phyloP scores from a whole-genome alignment of 2,888 invertebrate species.

The Dinocampus coccinellae region DNA sequence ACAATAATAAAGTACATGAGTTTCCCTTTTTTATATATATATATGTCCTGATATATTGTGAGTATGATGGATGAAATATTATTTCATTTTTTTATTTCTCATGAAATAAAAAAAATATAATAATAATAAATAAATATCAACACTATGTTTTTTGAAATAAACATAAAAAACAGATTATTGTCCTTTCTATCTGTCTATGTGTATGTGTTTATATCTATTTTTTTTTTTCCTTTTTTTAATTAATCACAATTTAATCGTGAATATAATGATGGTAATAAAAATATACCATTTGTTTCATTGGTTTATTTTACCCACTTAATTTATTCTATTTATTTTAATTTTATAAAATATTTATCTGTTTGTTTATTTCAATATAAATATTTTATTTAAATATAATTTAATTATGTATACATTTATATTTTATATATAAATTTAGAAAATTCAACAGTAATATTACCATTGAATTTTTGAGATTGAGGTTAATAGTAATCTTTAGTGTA shows the following conservation, averaged over 20 bases:
- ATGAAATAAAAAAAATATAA: neutral
- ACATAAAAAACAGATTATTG: neutral
- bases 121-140: too few relatives aligned
- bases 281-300: too few relatives aligned
- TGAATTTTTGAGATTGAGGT: neutral
- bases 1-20: too few relatives aligned
- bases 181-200: neutral
- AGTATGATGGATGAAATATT: neutral
- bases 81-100: neutral
- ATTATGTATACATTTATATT: neutral
- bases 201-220: neutral
- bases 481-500: constrained; percentile 12
- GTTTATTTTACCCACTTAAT: too few relatives aligned
- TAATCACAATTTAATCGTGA: too few relatives aligned
- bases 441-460: neutral
- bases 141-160: neutral
- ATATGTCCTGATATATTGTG: neutral
- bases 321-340: too few relatives aligned
- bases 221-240: neutral
- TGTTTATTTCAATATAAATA: too few relatives aligned
- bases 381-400: neutral
- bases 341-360: too few relatives aligned
- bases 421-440: neutral
- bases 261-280: too few relatives aligned
- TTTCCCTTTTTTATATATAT: too few relatives aligned